Evolutionary conservation across 2,113 vertebrate species (phyloP).

Genomic region (Solea solea): DNA sequence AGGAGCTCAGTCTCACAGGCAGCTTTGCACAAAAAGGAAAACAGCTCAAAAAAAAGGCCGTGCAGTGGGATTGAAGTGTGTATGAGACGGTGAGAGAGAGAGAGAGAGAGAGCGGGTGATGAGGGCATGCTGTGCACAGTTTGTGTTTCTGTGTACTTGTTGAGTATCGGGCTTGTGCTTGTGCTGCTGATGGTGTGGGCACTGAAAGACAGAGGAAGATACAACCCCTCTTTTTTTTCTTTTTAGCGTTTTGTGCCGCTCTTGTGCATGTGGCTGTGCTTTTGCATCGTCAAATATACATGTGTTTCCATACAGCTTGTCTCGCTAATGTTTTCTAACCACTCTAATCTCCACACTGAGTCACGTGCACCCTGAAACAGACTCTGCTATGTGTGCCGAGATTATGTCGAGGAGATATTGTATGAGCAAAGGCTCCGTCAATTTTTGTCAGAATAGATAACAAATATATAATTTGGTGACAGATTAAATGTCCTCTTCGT

Average conservation of each 20-base stretch:
- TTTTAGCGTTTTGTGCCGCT: not conserved
- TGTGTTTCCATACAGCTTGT: not conserved
- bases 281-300: conserved; percentile 4
- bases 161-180: conserved; percentile 4
- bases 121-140: conserved; percentile 4
- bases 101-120: not conserved
- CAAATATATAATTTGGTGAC: not conserved
- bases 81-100: conserved; percentile 11
- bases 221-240: not conserved
- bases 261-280: not conserved
- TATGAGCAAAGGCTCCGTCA: not conserved
- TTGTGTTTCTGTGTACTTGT: conserved; percentile 5
- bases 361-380: conserved; percentile 23
- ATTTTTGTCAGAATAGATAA: not conserved
- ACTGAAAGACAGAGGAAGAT: conserved; percentile 9
- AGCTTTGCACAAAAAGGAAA: conserved; percentile 44
- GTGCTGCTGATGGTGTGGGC: conserved; percentile 6
- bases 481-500: not conserved
- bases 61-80: conserved; percentile 31
- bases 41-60: conserved; percentile 41
- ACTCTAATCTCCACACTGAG: conserved; percentile 41
- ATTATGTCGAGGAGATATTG: not conserved
- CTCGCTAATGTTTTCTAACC: conserved; percentile 20
- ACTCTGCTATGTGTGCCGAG: conserved; percentile 14
- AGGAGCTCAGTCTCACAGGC: conserved; percentile 52